Percentiles rank a stretch among this genome's conserved stretches.
These are phyloP conservation scores for Psittacula derbiana DNA, from an alignment of 2,797 vertebrate species.

Conservation along the genomic window DNA sequence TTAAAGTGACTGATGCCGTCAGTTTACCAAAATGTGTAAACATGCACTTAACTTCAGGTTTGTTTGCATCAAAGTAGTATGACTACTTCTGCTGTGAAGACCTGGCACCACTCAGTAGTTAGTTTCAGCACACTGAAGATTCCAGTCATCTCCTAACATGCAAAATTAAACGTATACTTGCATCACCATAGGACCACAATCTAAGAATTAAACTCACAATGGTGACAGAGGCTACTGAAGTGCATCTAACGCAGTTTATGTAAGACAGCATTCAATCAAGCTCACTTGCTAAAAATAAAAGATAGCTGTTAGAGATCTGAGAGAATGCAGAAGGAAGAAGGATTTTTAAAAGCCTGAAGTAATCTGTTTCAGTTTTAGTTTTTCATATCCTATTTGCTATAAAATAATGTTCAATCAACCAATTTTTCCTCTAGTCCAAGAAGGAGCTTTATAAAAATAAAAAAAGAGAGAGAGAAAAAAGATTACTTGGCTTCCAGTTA, in stretches of 20 bases:
- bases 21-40: slow-evolving; percentile 28
- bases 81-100: background rate
- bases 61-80: background rate
- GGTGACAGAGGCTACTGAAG: background rate
- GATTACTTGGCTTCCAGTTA: background rate
- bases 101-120: background rate
- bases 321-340: background rate
- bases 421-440: background rate
- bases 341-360: slow-evolving; percentile 9
- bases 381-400: slow-evolving; percentile 45
- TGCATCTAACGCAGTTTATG: background rate
- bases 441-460: background rate
- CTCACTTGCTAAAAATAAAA: slow-evolving; percentile 38
- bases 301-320: slow-evolving; percentile 21
- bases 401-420: slow-evolving; percentile 30
- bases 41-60: background rate
- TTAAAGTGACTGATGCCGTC: slow-evolving; percentile 18
- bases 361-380: slow-evolving; percentile 49
- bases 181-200: background rate
- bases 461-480: background rate
- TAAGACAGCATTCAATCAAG: background rate
- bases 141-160: background rate
- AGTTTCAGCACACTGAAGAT: background rate
- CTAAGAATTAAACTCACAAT: background rate
- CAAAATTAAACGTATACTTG: background rate